These are phyloP conservation scores for Acronicta leporina DNA, from an alignment of 2,888 invertebrate genomes.

Conservation along the genomic window DNA sequence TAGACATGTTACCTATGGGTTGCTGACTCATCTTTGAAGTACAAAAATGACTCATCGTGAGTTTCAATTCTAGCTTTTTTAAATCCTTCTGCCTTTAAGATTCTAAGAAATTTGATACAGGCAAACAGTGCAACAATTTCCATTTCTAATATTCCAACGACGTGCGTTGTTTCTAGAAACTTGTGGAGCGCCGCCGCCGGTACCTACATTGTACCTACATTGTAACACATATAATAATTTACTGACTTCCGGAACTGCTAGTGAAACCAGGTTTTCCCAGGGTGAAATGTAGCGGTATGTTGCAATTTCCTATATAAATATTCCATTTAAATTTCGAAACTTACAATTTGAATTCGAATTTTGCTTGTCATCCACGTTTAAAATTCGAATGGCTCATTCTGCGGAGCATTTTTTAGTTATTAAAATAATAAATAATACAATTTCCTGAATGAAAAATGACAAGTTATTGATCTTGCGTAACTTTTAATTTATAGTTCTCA, in stretches of 20 bases:
- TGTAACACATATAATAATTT: background rate
- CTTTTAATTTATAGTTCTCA: no score
- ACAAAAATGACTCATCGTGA: background rate
- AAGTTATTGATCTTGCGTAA: conserved; percentile 2
- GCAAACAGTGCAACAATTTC: background rate
- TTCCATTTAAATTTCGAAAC: background rate
- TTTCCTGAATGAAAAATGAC: background rate
- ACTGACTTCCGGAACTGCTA: background rate
- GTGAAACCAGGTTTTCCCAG: background rate
- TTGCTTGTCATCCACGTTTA: background rate
- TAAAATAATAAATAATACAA: no score
- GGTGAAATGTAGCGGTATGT: no score
- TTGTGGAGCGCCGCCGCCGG: background rate
- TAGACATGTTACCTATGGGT: conserved; percentile 23
- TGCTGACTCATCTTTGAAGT: conserved; percentile 7
- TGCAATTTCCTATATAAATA: no score
- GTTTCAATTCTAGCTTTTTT: background rate
- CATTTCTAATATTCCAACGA: background rate
- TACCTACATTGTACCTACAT: background rate
- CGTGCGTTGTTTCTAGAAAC: background rate
- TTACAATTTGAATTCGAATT: no score
- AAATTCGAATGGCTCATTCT: background rate
- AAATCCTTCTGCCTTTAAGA: no score
- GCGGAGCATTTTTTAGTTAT: no score
- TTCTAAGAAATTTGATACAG: no score